phyloP scores from a whole-genome alignment of 2,797 vertebrate species.

The Otus scops region DNA sequence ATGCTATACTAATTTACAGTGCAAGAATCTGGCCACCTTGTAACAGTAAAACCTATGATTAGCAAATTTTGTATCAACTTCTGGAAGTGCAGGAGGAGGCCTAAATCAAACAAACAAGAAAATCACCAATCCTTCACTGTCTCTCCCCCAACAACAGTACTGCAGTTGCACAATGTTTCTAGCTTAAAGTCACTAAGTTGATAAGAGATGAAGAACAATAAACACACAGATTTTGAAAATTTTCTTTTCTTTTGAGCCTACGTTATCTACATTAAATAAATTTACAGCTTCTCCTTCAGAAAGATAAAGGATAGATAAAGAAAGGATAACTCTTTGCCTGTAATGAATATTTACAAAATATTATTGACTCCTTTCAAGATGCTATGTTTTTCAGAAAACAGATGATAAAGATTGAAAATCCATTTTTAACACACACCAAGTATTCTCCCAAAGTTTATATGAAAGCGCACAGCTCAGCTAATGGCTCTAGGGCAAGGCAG shows the following conservation, averaged over 20 bases:
- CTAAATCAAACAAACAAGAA: neutral
- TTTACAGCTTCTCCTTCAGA: neutral
- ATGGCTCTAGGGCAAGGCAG: neutral
- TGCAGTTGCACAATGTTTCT: neutral
- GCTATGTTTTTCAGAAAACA: neutral
- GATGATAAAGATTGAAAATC: neutral
- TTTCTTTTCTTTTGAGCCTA: neutral
- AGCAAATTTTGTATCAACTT: neutral
- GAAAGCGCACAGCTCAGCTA: neutral
- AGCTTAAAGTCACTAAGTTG: neutral
- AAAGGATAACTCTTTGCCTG: neutral
- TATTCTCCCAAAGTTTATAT: neutral
- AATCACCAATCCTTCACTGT: neutral
- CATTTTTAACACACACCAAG: neutral
- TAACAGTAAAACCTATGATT: neutral
- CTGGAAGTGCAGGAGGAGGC: neutral
- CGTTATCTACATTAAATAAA: neutral
- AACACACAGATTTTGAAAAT: neutral
- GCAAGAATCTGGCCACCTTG: neutral
- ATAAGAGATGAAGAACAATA: neutral
- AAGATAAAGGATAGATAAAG: neutral
- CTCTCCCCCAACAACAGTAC: neutral
- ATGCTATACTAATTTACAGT: neutral
- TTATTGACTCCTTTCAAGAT: neutral
- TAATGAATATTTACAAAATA: neutral